These are phyloP conservation scores for Phenacoccus solenopsis DNA, from an alignment of 1,140 invertebrate genomes.

Conservation along the genomic window DNA sequence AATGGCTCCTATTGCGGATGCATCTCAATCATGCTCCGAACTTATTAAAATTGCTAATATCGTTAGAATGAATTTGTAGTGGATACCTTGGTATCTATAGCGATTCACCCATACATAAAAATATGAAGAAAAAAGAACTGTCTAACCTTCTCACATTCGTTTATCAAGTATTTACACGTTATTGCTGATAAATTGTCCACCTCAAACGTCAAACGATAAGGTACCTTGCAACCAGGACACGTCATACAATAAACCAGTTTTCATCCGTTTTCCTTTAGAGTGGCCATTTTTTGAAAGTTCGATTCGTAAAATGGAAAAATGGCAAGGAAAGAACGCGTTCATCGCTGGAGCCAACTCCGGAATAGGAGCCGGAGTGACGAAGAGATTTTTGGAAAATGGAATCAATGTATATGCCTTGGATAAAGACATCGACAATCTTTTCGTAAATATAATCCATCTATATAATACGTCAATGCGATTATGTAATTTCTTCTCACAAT, in stretches of 20 bases:
- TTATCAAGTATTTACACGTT: too few species aligned
- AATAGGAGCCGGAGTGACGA: conserved; percentile 38
- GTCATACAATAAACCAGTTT: not conserved
- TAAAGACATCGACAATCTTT: conserved; percentile 20
- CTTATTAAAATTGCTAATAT: too few species aligned
- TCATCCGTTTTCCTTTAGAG: not conserved
- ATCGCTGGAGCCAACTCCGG: conserved; percentile 44
- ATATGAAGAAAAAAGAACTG: too few species aligned
- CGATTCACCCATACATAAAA: too few species aligned
- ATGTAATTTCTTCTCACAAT: not conserved
- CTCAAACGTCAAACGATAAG: not conserved
- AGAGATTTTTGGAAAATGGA: conserved; percentile 23
- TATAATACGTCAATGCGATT: not conserved
- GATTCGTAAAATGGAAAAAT: conserved; percentile 37
- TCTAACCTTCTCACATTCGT: too few species aligned
- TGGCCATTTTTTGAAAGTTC: not conserved
- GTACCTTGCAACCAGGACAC: not conserved
- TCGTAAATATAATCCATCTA: conserved; percentile 16
- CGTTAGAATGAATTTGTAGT: too few species aligned
- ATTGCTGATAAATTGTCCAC: not conserved
- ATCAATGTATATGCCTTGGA: conserved; percentile 21
- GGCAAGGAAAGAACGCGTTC: conserved; percentile 41
- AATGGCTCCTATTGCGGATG: too few species aligned
- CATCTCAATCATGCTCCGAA: too few species aligned
- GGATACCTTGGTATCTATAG: too few species aligned